Evolutionary conservation across 1,140 invertebrate species (phyloP).

Genomic region (Berghia stephanieae): DNA sequence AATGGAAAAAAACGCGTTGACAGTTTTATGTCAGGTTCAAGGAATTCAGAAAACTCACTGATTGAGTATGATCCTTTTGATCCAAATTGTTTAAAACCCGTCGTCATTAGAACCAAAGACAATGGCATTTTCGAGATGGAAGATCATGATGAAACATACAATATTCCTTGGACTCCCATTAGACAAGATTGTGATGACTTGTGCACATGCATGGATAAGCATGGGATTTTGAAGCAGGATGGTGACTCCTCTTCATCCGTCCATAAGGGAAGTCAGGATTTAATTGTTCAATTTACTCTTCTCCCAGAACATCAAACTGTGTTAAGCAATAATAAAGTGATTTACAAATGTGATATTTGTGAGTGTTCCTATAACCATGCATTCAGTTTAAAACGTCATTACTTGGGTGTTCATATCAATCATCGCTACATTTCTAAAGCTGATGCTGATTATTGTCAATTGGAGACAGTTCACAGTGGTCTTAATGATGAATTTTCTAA

Average conservation of each 20-base stretch:
- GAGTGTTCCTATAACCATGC: conserved; percentile 67
- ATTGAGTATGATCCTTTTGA: no score
- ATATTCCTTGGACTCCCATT: neutral
- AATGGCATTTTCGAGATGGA: conserved; percentile 20
- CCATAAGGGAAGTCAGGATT: neutral
- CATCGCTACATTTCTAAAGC: conserved; percentile 67
- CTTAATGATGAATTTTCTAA: no score
- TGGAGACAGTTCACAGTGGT: conserved; percentile 33
- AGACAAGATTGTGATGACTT: conserved; percentile 21
- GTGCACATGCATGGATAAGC: conserved; percentile 14
- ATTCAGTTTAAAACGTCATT: conserved; percentile 72
- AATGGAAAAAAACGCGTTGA: no score
- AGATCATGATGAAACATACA: conserved; percentile 27
- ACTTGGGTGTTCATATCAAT: conserved; percentile 71
- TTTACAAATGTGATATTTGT: conserved; percentile 69
- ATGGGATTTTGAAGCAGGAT: neutral
- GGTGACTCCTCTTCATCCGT: no score
- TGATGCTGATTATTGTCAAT: conserved; percentile 54
- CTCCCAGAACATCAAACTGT: conserved; percentile 26
- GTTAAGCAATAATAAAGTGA: neutral
- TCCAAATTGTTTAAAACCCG: no score
- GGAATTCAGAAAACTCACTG: no score
- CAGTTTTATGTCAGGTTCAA: no score
- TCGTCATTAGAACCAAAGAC: neutral
- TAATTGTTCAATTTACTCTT: conserved; percentile 14